Conservation (phyloP, 1,140 invertebrate species). For the Hesperophylax magnus region DNA sequence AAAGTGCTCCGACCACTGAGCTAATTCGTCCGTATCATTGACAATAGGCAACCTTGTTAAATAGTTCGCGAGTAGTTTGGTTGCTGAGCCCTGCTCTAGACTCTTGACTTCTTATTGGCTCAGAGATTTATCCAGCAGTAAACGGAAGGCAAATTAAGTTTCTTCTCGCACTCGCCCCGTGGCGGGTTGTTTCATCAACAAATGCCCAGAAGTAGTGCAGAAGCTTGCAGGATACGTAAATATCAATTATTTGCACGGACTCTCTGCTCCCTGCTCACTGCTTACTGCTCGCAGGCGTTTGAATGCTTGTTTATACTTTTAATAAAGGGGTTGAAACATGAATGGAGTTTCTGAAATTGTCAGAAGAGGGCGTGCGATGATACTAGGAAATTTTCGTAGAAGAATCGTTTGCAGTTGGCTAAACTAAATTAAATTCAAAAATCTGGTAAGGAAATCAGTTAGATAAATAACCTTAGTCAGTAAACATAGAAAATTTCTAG, state of each 20-base stretch:
- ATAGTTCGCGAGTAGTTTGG: no score
- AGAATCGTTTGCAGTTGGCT: no score
- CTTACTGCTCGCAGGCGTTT: background rate
- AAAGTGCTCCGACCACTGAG: no score
- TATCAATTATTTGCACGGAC: slow-evolving; percentile 14
- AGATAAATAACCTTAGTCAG: no score
- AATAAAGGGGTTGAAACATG: background rate
- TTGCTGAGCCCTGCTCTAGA: background rate
- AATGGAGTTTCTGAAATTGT: no score
- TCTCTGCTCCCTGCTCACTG: background rate
- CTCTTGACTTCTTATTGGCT: slow-evolving; percentile 30
- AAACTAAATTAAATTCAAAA: no score
- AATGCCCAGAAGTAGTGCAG: background rate
- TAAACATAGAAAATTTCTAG: no score
- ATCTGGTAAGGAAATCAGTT: no score
- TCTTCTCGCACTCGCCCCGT: slow-evolving; percentile 16
- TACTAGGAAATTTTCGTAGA: no score
- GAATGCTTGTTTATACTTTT: slow-evolving; percentile 6
- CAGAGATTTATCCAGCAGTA: slow-evolving; percentile 42
- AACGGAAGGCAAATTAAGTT: slow-evolving; percentile 51
- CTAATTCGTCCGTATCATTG: no score
- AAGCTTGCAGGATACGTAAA: background rate
- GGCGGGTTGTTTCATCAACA: background rate
- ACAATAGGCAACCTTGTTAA: no score
- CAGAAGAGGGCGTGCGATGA: no score